Evolutionary conservation across 2,888 invertebrate species (phyloP).

Genomic region (Macrophya annulata): DNA sequence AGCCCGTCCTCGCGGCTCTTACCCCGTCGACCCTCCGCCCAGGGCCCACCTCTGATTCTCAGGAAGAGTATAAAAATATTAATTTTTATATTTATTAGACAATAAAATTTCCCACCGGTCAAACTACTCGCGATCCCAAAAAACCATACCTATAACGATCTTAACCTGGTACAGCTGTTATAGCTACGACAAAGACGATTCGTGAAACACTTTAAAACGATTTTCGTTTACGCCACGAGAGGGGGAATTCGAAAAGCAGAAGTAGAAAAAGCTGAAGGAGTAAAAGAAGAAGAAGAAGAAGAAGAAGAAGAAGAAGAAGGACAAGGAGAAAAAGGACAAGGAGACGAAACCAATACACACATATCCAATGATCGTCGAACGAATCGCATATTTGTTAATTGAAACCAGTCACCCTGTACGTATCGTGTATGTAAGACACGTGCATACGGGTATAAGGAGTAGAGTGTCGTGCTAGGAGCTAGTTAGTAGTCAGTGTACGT

Average conservation of each 20-base stretch:
- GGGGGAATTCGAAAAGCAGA: neutral
- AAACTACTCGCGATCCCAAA: constrained; percentile 20
- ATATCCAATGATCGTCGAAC: too few relatives aligned
- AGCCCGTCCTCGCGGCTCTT: constrained; percentile 8
- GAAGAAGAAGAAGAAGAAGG: too few relatives aligned
- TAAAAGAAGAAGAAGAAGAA: too few relatives aligned
- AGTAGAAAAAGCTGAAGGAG: neutral
- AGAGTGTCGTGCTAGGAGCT: constrained; percentile 49
- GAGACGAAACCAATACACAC: neutral
- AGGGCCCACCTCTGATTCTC: constrained; percentile 62
- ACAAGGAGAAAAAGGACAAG: too few relatives aligned
- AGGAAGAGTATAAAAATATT: constrained; percentile 67
- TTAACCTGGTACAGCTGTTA: neutral
- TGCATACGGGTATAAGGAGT: neutral
- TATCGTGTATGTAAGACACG: neutral
- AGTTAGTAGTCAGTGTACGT: constrained; percentile 70
- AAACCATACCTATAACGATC: neutral
- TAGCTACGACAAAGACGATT: neutral
- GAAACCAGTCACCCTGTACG: constrained; percentile 30
- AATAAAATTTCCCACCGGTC: constrained; percentile 62
- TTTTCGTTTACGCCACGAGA: neutral
- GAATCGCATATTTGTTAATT: neutral
- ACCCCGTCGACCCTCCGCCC: neutral
- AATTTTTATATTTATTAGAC: constrained; percentile 69
- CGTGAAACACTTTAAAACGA: constrained; percentile 1